Evolutionary conservation across 1,140 invertebrate species (phyloP).

Genomic region (Whitmania pigra): DNA sequence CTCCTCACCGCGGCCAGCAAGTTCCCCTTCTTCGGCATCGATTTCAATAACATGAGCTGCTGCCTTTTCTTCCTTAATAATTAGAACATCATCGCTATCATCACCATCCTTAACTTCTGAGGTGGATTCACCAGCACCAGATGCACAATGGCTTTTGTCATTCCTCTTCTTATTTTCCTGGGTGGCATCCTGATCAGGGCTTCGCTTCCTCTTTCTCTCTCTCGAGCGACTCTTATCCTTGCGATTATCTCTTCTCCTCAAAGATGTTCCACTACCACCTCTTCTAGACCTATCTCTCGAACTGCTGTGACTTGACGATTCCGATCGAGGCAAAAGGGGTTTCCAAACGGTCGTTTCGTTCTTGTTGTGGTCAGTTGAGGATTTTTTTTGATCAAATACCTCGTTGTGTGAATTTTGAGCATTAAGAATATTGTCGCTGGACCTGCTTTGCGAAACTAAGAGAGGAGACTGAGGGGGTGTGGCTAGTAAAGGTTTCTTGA

Average conservation of each 20-base stretch:
- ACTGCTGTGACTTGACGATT: neutral
- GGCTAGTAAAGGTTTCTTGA: too few relatives aligned
- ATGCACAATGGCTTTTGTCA: neutral
- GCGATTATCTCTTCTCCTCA: neutral
- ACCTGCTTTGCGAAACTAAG: neutral
- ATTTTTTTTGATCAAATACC: neutral
- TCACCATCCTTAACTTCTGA: neutral
- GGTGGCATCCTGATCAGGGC: neutral
- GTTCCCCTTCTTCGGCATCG: neutral
- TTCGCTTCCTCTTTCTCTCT: neutral
- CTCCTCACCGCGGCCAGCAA: neutral
- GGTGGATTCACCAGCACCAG: neutral
- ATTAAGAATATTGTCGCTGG: neutral
- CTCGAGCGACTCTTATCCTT: neutral
- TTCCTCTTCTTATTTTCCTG: neutral
- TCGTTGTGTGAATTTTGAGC: neutral
- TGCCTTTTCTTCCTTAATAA: constrained; percentile 6
- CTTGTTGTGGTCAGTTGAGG: neutral
- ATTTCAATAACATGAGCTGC: neutral
- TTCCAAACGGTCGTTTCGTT: constrained; percentile 3
- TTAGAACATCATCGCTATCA: neutral
- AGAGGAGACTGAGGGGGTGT: too few relatives aligned
- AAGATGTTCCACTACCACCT: neutral
- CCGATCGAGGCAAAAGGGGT: neutral
- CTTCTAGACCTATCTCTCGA: constrained; percentile 6